These are phyloP conservation scores for Nesoenas mayeri DNA, from an alignment of 2,113 vertebrate genomes.

Conservation along the genomic window DNA sequence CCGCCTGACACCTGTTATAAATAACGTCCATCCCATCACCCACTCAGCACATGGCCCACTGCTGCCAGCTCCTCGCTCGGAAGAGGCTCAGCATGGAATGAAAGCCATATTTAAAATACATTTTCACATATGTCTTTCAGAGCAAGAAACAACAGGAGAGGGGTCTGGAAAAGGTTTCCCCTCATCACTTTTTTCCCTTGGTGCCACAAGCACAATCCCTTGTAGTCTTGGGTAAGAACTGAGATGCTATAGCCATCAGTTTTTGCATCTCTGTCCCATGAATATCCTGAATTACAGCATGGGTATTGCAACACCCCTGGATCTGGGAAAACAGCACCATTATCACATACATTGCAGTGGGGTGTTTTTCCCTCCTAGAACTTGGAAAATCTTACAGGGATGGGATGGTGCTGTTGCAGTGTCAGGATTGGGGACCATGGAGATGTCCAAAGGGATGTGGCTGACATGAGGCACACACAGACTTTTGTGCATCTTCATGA, in stretches of 20 bases:
- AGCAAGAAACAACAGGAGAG: not conserved
- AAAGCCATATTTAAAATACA: constrained; percentile 31
- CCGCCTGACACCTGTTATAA: constrained; percentile 53
- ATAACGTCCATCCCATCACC: constrained; percentile 45
- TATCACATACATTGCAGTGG: not conserved
- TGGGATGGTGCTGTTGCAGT: not conserved
- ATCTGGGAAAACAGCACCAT: not conserved
- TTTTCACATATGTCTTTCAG: not conserved
- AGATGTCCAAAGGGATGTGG: not conserved
- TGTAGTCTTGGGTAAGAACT: not conserved
- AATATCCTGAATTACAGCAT: not conserved
- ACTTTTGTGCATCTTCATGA: not conserved
- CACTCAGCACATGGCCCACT: constrained; percentile 36
- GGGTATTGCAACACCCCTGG: not conserved
- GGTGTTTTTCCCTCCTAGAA: not conserved
- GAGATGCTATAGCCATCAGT: not conserved
- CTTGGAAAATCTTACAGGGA: not conserved
- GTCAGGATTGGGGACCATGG: accelerated
- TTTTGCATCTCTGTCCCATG: not conserved
- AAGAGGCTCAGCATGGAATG: not conserved
- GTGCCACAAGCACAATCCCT: not conserved
- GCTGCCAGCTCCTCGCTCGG: constrained; percentile 12
- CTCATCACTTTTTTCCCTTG: not conserved
- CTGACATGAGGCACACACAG: accelerated
- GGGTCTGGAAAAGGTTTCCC: constrained; percentile 24